Percentiles rank a stretch among this genome's conserved stretches.
Evolutionary conservation across 2,888 invertebrate species (phyloP).

Genomic region (Pachymerium ferrugineum): DNA sequence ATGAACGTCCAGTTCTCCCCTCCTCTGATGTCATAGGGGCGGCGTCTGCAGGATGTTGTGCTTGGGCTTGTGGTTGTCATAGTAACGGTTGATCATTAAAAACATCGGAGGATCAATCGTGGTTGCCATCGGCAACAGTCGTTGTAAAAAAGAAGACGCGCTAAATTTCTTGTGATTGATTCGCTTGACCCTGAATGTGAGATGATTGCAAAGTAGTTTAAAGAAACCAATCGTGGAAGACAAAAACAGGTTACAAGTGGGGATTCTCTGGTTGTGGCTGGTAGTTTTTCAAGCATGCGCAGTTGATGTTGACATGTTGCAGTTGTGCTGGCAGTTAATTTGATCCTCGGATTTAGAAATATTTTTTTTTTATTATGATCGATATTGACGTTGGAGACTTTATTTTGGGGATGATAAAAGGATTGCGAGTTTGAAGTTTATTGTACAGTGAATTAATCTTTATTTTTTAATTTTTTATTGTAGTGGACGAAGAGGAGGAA

Average conservation of each 20-base stretch:
- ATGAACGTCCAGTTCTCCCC: background rate
- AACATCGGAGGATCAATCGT: conserved; percentile 18
- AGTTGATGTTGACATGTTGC: conserved; percentile 24
- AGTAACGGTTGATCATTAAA: conserved; percentile 32
- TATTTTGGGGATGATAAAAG: background rate
- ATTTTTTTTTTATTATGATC: conserved; percentile 21
- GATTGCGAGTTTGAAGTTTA: background rate
- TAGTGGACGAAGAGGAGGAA: conserved; percentile 29
- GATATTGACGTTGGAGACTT: conserved; percentile 1
- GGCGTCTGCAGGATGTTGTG: conserved; percentile 33
- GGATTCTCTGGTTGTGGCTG: background rate
- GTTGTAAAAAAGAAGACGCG: background rate
- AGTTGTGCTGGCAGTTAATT: conserved; percentile 17
- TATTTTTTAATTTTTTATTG: background rate
- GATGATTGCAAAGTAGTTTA: conserved; percentile 18
- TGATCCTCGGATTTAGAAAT: conserved; percentile 12
- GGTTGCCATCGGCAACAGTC: conserved; percentile 5
- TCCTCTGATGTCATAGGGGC: conserved; percentile 15
- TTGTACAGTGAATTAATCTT: background rate
- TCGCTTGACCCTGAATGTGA: background rate
- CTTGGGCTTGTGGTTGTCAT: conserved; percentile 28
- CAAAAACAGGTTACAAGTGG: background rate
- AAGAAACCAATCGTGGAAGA: background rate
- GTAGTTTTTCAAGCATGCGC: background rate
- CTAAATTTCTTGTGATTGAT: conserved; percentile 5